phyloP scores from a whole-genome alignment of 2,113 vertebrate genomes.

The Lontra canadensis region DNA sequence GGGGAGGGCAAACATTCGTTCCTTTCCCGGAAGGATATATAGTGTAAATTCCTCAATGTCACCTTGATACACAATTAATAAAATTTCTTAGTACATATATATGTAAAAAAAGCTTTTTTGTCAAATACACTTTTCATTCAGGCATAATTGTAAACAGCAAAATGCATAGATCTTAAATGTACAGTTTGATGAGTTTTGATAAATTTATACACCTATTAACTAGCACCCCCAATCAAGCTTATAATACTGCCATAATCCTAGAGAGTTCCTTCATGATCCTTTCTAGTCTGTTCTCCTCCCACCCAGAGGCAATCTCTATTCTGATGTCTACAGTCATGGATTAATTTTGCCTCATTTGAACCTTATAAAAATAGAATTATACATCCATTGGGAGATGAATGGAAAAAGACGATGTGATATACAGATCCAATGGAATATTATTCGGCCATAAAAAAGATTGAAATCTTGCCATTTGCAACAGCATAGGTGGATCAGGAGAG shows the following conservation, averaged over 20 bases:
- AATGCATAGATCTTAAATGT: background rate
- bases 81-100: background rate
- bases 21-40: background rate
- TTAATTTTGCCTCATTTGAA: conserved; percentile 7
- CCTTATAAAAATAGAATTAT: background rate
- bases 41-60: background rate
- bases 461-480: no score
- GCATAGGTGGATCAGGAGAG: no score
- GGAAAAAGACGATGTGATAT: background rate
- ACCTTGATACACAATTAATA: background rate
- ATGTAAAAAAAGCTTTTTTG: background rate
- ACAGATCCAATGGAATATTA: background rate
- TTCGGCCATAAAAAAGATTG: background rate
- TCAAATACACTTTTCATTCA: background rate
- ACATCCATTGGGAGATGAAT: background rate
- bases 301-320: background rate
- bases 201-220: background rate
- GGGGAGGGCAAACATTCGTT: background rate
- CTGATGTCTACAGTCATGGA: background rate
- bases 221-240: background rate
- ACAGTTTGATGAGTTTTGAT: background rate
- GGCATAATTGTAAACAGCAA: background rate
- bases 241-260: background rate
- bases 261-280: background rate
- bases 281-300: background rate